These are phyloP conservation scores for Diphyllodes magnificus DNA, from an alignment of 2,113 vertebrate genomes.

Conservation along the genomic window DNA sequence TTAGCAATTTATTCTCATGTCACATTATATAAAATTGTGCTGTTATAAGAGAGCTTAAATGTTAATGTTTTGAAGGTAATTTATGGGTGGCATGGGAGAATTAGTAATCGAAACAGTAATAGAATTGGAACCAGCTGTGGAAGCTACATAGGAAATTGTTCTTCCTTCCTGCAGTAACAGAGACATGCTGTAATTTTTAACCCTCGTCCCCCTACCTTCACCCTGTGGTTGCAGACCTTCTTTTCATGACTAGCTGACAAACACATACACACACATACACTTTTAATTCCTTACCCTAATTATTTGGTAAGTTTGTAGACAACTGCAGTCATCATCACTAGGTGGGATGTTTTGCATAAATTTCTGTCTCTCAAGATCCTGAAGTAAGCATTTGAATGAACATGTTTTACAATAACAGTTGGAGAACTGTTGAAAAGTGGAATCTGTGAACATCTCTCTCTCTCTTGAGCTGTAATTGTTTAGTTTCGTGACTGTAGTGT, in stretches of 20 bases:
- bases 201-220: not conserved
- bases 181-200: conserved; percentile 54
- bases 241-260: not conserved
- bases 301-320: not conserved
- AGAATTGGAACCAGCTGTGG: conserved; percentile 74
- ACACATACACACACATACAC: not conserved
- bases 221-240: not conserved
- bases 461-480: not conserved
- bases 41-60: conserved; percentile 38
- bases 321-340: not conserved
- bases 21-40: conserved; percentile 48
- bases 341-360: not conserved
- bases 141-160: conserved; percentile 65
- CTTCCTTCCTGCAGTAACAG: conserved; percentile 71
- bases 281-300: not conserved
- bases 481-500: not conserved
- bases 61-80: conserved; percentile 56
- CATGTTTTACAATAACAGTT: not conserved
- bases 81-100: conserved; percentile 69
- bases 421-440: not conserved
- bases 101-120: conserved; percentile 64
- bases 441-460: not conserved
- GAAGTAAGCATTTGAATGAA: not conserved
- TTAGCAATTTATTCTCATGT: conserved; percentile 45
- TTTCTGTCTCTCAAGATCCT: not conserved